phyloP scores from a whole-genome alignment of 2,113 vertebrate species.

The Bagarius yarrelli region DNA sequence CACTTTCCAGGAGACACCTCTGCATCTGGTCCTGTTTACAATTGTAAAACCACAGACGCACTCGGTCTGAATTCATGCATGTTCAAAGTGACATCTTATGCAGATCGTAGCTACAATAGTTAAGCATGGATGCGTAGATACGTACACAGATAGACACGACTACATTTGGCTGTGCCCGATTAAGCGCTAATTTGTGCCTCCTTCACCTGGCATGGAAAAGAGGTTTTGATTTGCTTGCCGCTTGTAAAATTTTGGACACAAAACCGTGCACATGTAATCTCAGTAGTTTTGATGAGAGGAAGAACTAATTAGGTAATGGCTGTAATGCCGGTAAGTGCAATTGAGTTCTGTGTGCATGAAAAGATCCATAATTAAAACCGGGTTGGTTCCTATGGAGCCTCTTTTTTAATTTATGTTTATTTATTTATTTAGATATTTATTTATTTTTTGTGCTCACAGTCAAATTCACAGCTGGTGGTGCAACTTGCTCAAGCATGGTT shows the following conservation, averaged over 20 bases:
- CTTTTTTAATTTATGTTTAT: constrained; percentile 51
- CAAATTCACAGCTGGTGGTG: constrained; percentile 67
- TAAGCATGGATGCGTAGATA: background rate
- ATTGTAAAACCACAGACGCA: no score
- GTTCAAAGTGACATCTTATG: background rate
- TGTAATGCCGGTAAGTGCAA: constrained; percentile 70
- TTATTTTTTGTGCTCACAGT: constrained; percentile 66
- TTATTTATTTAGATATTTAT: constrained; percentile 51
- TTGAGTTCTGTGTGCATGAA: constrained; percentile 64
- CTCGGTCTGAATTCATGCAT: no score
- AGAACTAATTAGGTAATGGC: constrained; percentile 65
- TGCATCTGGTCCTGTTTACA: no score
- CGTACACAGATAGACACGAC: background rate
- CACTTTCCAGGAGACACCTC: no score
- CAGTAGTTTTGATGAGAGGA: constrained; percentile 53
- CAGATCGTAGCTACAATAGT: background rate
- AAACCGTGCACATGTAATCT: constrained; percentile 13
- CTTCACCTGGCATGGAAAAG: background rate
- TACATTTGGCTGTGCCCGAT: background rate
- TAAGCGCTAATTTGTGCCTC: background rate
- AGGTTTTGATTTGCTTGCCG: background rate
- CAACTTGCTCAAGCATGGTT: constrained; percentile 58
- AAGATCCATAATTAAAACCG: constrained; percentile 66
- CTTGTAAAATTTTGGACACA: background rate
- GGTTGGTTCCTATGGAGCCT: constrained; percentile 59